These are phyloP conservation scores for Loris lydekkerianus DNA, from an alignment of 2,797 vertebrate genomes.

Conservation along the genomic window DNA sequence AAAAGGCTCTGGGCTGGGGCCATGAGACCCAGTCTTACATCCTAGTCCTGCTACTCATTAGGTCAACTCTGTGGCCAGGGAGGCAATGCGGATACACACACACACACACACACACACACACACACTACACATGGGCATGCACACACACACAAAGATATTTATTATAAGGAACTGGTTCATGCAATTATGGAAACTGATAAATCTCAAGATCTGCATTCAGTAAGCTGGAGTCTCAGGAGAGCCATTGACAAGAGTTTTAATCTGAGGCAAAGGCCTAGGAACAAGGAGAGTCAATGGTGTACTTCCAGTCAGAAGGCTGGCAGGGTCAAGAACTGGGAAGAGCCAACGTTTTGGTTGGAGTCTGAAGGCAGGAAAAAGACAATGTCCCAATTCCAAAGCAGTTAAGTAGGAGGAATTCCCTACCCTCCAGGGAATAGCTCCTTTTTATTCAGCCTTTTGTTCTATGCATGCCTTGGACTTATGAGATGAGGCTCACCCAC, in stretches of 20 bases:
- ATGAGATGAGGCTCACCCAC: not conserved
- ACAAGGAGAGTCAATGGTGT: not conserved
- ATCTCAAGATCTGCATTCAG: not conserved
- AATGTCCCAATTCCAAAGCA: not conserved
- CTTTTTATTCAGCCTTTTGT: not conserved
- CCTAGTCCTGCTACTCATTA: not conserved
- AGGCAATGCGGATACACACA: not conserved
- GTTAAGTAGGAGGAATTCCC: not conserved
- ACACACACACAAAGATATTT: not conserved
- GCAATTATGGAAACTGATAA: not conserved
- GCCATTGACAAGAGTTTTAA: not conserved
- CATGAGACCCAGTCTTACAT: not conserved
- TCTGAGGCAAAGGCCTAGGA: not conserved
- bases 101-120: not conserved
- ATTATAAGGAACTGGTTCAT: not conserved
- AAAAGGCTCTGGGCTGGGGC: not conserved
- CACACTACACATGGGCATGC: too few species aligned
- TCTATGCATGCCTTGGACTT: not conserved
- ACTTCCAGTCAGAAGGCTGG: not conserved
- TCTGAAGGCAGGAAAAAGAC: not conserved
- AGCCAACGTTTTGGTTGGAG: not conserved
- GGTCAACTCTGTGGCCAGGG: not conserved
- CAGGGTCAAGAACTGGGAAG: not conserved
- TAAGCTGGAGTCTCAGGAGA: not conserved
- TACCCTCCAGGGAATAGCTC: not conserved